Conservation (phyloP, 64 coral and sea anemone genomes). For the Acropora tenuis region DNA sequence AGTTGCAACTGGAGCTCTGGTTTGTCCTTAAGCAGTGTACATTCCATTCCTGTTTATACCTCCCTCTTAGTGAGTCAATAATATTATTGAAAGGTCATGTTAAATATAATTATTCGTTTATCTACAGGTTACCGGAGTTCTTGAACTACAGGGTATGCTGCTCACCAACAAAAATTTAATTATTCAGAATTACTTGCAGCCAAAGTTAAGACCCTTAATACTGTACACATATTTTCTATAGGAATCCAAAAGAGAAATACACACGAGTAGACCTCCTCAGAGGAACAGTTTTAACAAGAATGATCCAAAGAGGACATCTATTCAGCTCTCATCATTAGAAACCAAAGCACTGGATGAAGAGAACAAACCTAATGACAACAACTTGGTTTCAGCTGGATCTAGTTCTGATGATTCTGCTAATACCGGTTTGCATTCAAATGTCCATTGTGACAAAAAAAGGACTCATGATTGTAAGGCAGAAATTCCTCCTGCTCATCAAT, state of each 20-base stretch:
- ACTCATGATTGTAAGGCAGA: neutral
- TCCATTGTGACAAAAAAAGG: neutral
- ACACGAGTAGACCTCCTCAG: neutral
- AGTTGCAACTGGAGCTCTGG: slow-evolving; percentile 72
- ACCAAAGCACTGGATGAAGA: neutral
- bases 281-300: neutral
- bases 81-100: neutral
- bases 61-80: neutral
- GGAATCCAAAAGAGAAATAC: neutral
- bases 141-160: too few relatives aligned
- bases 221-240: neutral
- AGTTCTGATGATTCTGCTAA: too few relatives aligned
- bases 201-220: neutral
- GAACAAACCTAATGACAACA: neutral
- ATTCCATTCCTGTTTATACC: slow-evolving; percentile 23
- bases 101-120: neutral
- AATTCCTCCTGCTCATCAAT: neutral
- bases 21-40: slow-evolving; percentile 47
- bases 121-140: too few relatives aligned
- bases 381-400: neutral
- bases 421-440: neutral
- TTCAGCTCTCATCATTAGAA: neutral
- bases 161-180: too few relatives aligned
- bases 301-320: too few relatives aligned
- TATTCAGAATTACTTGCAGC: too few relatives aligned